These are phyloP conservation scores for Lymantria dispar DNA, from an alignment of 2,888 invertebrate species.

Conservation along the genomic window DNA sequence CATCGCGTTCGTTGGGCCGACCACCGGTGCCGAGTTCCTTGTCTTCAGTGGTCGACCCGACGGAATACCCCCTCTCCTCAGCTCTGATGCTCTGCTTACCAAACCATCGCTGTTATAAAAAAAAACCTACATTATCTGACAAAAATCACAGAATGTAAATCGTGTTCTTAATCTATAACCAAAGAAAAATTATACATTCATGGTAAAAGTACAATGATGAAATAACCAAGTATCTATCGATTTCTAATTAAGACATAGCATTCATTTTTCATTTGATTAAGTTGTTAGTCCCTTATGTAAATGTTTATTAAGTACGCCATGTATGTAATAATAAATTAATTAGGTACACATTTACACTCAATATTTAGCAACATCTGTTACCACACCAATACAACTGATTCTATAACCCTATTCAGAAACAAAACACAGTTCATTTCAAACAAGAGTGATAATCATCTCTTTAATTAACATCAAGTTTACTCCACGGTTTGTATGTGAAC, in stretches of 20 bases:
- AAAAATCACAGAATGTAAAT: too few species aligned
- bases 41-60: too few species aligned
- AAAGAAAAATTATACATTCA: too few species aligned
- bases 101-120: too few species aligned
- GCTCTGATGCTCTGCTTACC: too few species aligned
- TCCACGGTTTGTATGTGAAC: conserved; percentile 30
- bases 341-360: conserved; percentile 1
- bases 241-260: background rate
- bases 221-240: too few species aligned
- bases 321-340: background rate
- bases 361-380: conserved; percentile 8
- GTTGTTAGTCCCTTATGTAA: background rate
- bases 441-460: conserved; percentile 33
- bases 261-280: background rate
- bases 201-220: too few species aligned
- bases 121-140: too few species aligned
- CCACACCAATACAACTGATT: conserved; percentile 14
- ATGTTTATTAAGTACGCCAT: background rate
- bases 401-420: conserved; percentile 18
- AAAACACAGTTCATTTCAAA: conserved; percentile 24
- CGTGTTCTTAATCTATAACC: too few species aligned
- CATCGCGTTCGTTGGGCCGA: too few species aligned
- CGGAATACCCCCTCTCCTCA: too few species aligned
- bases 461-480: conserved; percentile 33
- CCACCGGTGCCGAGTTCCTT: too few species aligned